These are phyloP conservation scores for Caenorhabditis drosophilae DNA, from an alignment of 2,888 invertebrate species.

Conservation along the genomic window DNA sequence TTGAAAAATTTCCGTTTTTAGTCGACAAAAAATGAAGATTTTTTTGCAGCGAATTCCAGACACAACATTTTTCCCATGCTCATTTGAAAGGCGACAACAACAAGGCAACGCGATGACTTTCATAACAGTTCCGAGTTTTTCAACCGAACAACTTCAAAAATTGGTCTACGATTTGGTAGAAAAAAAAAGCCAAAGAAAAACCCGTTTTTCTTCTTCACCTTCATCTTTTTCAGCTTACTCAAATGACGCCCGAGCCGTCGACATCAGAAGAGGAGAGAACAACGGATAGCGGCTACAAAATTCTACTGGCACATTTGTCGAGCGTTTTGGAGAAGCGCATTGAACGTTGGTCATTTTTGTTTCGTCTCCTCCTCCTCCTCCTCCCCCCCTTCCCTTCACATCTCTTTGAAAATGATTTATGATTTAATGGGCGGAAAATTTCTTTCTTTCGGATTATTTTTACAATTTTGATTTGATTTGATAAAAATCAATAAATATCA, in stretches of 20 bases:
- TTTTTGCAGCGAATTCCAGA: background rate
- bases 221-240: slow-evolving; percentile 15
- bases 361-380: no score
- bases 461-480: background rate
- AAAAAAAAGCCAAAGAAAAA: background rate
- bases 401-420: no score
- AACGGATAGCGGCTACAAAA: slow-evolving; percentile 7
- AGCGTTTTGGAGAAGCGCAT: slow-evolving; percentile 27
- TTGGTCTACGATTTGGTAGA: slow-evolving; percentile 38
- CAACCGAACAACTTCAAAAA: slow-evolving; percentile 36
- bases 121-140: slow-evolving; percentile 7
- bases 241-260: slow-evolving; percentile 12
- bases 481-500: no score
- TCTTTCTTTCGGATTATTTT: background rate
- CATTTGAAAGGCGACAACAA: no score
- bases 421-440: background rate
- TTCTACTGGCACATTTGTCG: slow-evolving; percentile 18
- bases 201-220: background rate
- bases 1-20: no score
- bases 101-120: no score
- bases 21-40: background rate
- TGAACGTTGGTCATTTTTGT: slow-evolving; percentile 11
- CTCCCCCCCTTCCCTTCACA: no score
- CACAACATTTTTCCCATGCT: no score
- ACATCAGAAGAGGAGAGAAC: slow-evolving; percentile 4